Percentiles rank a stretch among this genome's conserved stretches.
These are phyloP conservation scores for Rotaria sp. DNA, from an alignment of 2,888 invertebrate species.

Conservation along the genomic window DNA sequence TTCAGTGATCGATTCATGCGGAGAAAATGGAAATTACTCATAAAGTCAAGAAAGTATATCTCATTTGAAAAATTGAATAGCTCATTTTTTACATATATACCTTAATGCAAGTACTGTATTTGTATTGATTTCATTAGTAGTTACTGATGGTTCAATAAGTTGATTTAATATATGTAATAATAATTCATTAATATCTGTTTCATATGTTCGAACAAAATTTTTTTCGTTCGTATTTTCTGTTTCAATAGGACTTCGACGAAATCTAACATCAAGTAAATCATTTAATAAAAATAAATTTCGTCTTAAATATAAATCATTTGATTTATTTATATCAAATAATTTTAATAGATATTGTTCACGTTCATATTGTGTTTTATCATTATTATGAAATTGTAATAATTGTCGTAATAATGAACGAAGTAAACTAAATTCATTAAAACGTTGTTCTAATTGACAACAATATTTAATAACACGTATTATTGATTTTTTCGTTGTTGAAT, in stretches of 20 bases:
- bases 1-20: too few species aligned
- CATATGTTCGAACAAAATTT: not conserved
- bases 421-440: not conserved
- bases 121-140: not conserved
- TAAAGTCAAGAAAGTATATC: too few species aligned
- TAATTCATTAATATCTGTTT: constrained; percentile 17
- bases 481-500: not conserved
- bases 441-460: not conserved
- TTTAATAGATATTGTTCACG: not conserved
- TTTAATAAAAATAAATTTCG: constrained; percentile 23
- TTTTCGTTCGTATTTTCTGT: not conserved
- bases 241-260: not conserved
- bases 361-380: constrained; percentile 6
- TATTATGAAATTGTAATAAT: not conserved
- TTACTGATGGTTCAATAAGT: not conserved
- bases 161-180: constrained; percentile 6
- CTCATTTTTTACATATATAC: not conserved
- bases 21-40: too few species aligned
- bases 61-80: too few species aligned
- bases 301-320: not conserved
- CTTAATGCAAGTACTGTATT: not conserved
- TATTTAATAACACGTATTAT: not conserved
- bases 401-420: constrained; percentile 3
- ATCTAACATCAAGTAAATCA: constrained; percentile 3
- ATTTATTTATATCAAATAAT: constrained; percentile 1